phyloP scores from a whole-genome alignment of 2,888 invertebrate genomes.

The Dynastes grantii region DNA sequence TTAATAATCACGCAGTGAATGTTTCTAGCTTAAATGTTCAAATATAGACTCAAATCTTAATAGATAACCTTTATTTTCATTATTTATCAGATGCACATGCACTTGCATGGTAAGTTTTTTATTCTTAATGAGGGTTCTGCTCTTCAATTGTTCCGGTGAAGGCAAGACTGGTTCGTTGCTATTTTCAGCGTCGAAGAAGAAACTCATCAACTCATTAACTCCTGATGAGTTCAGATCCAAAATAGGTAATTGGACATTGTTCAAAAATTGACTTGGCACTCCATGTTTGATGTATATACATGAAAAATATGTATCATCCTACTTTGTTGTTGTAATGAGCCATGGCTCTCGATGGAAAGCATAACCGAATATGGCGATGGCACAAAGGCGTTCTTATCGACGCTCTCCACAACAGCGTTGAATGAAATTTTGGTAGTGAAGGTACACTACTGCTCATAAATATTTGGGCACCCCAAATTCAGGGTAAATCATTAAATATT shows the following conservation, averaged over 20 bases:
- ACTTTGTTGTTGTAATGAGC: constrained; percentile 92
- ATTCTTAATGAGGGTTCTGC: constrained; percentile 93
- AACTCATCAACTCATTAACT: constrained; percentile 76
- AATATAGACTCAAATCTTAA: too few species aligned
- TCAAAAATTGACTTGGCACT: too few species aligned
- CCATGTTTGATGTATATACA: constrained; percentile 70
- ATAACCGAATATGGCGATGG: constrained; percentile 94
- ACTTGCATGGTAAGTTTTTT: constrained; percentile 85
- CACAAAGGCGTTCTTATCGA: constrained; percentile 93
- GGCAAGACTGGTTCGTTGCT: constrained; percentile 90
- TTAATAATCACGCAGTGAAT: constrained; percentile 56
- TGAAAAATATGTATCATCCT: constrained; percentile 97
- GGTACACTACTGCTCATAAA: constrained; percentile 70
- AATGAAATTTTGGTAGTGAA: constrained; percentile 97
- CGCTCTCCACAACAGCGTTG: constrained; percentile 92
- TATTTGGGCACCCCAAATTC: too few species aligned
- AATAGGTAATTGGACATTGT: not conserved
- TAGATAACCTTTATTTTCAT: too few species aligned
- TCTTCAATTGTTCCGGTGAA: constrained; percentile 89
- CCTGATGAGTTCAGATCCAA: not conserved
- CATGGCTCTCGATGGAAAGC: constrained; percentile 96
- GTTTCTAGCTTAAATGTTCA: constrained; percentile 37
- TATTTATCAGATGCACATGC: constrained; percentile 68
- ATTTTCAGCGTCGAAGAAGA: constrained; percentile 91
- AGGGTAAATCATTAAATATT: too few species aligned